Evolutionary conservation across 2,113 vertebrate genomes (phyloP).

Genomic region (Arenaria interpres): DNA sequence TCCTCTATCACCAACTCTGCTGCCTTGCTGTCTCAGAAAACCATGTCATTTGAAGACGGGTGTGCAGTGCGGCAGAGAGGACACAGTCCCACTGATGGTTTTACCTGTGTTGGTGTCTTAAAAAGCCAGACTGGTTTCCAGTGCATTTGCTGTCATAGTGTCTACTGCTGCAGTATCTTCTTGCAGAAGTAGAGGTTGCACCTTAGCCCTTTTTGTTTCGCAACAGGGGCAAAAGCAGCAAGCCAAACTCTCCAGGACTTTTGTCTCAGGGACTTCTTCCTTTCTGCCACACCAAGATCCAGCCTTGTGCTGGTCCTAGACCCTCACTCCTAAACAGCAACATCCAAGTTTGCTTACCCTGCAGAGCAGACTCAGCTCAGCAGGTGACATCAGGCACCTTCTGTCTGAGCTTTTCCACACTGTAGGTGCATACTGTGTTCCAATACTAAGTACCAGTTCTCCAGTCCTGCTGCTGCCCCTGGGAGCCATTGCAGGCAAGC

Average conservation of each 20-base stretch:
- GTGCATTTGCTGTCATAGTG: background rate
- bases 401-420: fast-evolving
- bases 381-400: background rate
- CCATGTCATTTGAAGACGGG: background rate
- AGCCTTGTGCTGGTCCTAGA: background rate
- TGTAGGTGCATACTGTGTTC: background rate
- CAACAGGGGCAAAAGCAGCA: background rate
- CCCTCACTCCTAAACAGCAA: background rate
- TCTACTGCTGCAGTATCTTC: background rate
- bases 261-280: background rate
- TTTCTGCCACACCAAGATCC: background rate
- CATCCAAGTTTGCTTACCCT: background rate
- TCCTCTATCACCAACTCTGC: fast-evolving
- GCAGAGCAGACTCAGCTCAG: background rate
- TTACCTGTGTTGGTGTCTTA: background rate
- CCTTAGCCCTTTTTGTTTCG: background rate
- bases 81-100: background rate
- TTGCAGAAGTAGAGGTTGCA: background rate
- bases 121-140: background rate
- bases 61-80: background rate
- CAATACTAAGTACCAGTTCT: background rate
- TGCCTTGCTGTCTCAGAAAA: background rate
- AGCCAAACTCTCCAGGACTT: background rate
- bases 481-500: background rate
- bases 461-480: background rate